A percentile compares a stretch with the other conserved stretches of the same genome.
Evolutionary conservation across 2,113 vertebrate genomes (phyloP).

Genomic region (Rhineura floridana): DNA sequence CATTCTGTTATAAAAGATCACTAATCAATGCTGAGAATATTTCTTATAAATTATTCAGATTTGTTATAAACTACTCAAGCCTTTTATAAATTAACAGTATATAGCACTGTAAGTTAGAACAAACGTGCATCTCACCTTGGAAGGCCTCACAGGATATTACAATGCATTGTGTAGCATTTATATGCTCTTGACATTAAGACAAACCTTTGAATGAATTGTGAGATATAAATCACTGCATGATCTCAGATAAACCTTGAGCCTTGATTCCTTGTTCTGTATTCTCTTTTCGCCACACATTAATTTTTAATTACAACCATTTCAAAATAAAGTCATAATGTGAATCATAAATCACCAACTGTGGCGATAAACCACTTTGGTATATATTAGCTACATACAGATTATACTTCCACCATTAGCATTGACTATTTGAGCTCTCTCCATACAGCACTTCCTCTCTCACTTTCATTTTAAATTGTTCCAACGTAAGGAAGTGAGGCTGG

Average conservation of each 20-base stretch:
- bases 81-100: slow-evolving; percentile 60
- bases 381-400: slow-evolving; percentile 59
- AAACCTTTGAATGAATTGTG: slow-evolving; percentile 26
- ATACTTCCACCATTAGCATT: slow-evolving; percentile 75
- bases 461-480: slow-evolving; percentile 65
- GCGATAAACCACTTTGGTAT: slow-evolving; percentile 75
- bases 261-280: slow-evolving; percentile 63
- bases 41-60: slow-evolving; percentile 77
- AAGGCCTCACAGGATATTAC: slow-evolving; percentile 35
- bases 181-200: slow-evolving; percentile 20
- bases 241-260: slow-evolving; percentile 52
- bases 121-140: slow-evolving; percentile 53
- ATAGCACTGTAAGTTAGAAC: slow-evolving; percentile 27
- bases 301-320: slow-evolving; percentile 81
- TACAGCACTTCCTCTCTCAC: slow-evolving; percentile 50
- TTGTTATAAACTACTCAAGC: slow-evolving; percentile 69
- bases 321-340: slow-evolving; percentile 79
- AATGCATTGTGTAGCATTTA: slow-evolving; percentile 14
- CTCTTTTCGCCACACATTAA: slow-evolving; percentile 76
- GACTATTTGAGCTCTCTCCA: slow-evolving; percentile 54
- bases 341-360: slow-evolving; percentile 78
- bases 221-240: slow-evolving; percentile 54
- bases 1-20: slow-evolving; percentile 68
- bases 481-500: slow-evolving; percentile 61
- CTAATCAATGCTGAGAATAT: slow-evolving; percentile 75